Evolutionary conservation across 92 coral and sea anemone genomes (phyloP), one percentile per base, ranked within the genome.

Genomic region (Micromussa lordhowensis): DNA sequence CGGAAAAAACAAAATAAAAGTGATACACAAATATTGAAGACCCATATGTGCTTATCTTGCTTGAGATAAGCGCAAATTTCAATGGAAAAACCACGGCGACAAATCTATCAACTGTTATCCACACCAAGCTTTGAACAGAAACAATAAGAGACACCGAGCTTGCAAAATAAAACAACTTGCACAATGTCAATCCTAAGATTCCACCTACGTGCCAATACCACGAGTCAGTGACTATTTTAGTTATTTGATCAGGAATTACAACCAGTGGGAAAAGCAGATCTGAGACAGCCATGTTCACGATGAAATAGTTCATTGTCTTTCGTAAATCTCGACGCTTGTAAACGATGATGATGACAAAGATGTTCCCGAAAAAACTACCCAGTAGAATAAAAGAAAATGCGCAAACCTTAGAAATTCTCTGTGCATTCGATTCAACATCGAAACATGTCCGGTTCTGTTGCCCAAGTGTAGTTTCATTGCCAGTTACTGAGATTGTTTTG

Each of bases 51-150:
- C 83, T 72, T 4, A 58, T 80, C 68, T 59, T 80, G 7, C 30
- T 35, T 58, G 83, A 80, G 59, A 80, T 24, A 24, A 80, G 83
- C 15, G 72, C 83, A 59, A 80, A 17, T 64, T 61, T 80, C 36
- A 80, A 24, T n/a, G 83, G 83, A 9, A 80, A 80, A 1, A 61
- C 29, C 21, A 80, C 22, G 28, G 83, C 83, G 1, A 80, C 53
- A 80, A 80, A 80, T 80, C 83, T 80, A 19, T 80, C 83, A 61
- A 80, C 21, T n/a, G 83, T 72, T 58, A 80, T 80, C 83, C 83
- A 80, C 32, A 58, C 83, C 21, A 80, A 44, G 68, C 71, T 80
- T 59, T 80, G 83, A 35, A 71, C 6, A 10, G 83, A 58, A 35
- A 80, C 54, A 1, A 19, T 1, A 9, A 9, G 1, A 11, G 83